Evolutionary conservation across 2,888 invertebrate genomes (phyloP).

Genomic region (Ichneumoninae sp.): DNA sequence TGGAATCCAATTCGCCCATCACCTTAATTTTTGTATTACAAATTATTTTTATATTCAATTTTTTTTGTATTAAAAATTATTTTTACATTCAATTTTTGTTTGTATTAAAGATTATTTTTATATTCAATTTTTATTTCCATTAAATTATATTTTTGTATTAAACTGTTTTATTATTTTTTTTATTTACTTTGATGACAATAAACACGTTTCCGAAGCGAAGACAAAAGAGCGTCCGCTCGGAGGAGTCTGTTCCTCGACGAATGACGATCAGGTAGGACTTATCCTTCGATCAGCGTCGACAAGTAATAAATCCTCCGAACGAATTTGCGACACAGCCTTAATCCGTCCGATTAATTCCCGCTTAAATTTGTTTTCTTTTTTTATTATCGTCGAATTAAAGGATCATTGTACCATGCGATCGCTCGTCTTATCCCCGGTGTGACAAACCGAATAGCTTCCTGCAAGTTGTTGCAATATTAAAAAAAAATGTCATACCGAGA

Average conservation of each 20-base stretch:
- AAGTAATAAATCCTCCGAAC: neutral
- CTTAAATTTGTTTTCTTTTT: neutral
- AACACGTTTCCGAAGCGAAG: neutral
- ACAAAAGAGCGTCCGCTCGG: neutral
- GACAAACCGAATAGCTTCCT: neutral
- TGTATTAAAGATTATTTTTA: too few relatives aligned
- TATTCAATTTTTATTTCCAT: too few relatives aligned
- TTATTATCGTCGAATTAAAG: conserved; percentile 10
- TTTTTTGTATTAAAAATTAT: neutral
- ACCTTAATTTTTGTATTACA: conserved; percentile 8
- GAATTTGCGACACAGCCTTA: neutral
- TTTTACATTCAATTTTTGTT: too few relatives aligned
- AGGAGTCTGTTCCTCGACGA: neutral
- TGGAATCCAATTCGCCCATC: conserved; percentile 14
- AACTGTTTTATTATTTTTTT: neutral
- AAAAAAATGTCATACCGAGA: conserved; percentile 1
- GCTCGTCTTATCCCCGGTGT: neutral
- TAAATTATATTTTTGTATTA: too few relatives aligned
- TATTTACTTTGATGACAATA: neutral
- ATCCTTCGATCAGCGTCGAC: neutral
- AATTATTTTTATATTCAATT: neutral
- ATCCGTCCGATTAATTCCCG: neutral
- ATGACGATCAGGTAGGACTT: neutral
- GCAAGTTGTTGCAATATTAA: conserved; percentile 1
- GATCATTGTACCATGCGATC: conserved; percentile 11